Evolutionary conservation across 2,888 invertebrate genomes (phyloP).

Genomic region (Drosophila diplacantha): DNA sequence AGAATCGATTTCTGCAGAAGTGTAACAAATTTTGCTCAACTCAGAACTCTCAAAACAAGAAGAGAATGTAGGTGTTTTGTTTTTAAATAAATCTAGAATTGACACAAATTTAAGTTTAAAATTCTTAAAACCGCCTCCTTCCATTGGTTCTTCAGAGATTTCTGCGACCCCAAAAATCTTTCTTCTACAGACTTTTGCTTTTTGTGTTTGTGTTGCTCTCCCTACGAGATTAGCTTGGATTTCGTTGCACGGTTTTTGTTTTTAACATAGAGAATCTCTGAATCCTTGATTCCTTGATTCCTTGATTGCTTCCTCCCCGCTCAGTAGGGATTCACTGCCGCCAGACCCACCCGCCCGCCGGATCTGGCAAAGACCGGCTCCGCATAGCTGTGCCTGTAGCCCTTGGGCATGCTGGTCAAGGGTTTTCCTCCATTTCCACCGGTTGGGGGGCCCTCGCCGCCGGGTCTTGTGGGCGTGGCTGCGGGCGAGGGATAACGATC

Average conservation of each 20-base stretch:
- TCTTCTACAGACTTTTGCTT: not conserved
- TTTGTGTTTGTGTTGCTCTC: not conserved
- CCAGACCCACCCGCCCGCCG: conserved; percentile 77
- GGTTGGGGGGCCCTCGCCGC: conserved; percentile 14
- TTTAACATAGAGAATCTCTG: not conserved
- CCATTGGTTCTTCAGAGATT: not conserved
- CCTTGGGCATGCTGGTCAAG: conserved; percentile 75
- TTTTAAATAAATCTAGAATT: not conserved
- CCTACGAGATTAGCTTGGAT: conserved; percentile 28
- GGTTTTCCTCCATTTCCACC: conserved; percentile 59
- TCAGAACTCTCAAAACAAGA: not conserved
- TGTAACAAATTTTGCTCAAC: not conserved
- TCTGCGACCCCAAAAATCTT: conserved; percentile 4
- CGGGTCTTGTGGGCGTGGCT: conserved; percentile 60
- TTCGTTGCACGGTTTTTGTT: conserved; percentile 42
- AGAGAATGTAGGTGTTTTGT: too few species aligned
- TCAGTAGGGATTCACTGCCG: conserved; percentile 77
- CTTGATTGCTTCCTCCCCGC: not conserved
- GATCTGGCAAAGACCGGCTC: conserved; percentile 76
- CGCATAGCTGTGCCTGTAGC: conserved; percentile 78
- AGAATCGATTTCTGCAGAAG: not conserved
- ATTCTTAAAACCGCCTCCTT: not conserved
- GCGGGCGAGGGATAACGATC: conserved; percentile 66
- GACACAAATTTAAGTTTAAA: not conserved
- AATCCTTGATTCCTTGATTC: not conserved